Base-by-base conservation (phyloP, 1,140 invertebrate species). In the Drosophila trapezifrons region DNA sequence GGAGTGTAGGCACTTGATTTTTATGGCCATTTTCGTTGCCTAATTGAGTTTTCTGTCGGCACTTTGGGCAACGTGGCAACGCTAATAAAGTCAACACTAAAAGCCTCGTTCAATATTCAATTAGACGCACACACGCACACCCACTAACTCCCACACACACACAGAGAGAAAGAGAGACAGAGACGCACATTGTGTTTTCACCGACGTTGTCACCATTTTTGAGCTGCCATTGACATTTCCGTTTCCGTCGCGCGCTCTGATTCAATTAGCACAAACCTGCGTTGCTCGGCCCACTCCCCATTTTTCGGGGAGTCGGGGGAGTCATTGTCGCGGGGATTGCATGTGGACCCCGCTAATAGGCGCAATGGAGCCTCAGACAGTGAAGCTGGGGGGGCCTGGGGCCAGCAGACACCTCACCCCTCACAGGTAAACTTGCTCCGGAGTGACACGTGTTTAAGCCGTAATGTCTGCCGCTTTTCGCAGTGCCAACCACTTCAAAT, bases 81-180 rank as follows among this genome's bases (percentile, higher is more conserved):
- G 66, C 79, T 86, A 86, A 87, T 86, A 76, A 87, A 86, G 79
- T 86, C 66, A 87, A 79, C 79, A 79, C 83, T 89, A 87, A 87
- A 87, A 87, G 83, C 83, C 84, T 87, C 80, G 76, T 89, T 87
- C 84, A 83, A 87, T 87, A 87, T 87, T 87, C 84, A 87, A 89
- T 87, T 89, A 87, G 69, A 69, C 65, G 46, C 75, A 57, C 51
- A 63, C 73, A 42, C 58, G 52, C 58, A 40, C 65, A 42, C 52
- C 22, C 62, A 55, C 45, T 46, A 43, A 38, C 45, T 17, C 32
- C 17, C 56, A 67, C 25, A 12, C 37, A 56, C 27, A 55, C 43
- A 37, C 55, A 56, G 60, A 58, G 40, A 52, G 12, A 51, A 37
- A 32, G 35, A 45, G 12, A 47, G 18, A 46, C 42, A 63, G 47